Percentiles rank a stretch among this genome's conserved stretches.
Evolutionary conservation across 2,113 vertebrate genomes (phyloP).

Genomic region (Scomber japonicus): DNA sequence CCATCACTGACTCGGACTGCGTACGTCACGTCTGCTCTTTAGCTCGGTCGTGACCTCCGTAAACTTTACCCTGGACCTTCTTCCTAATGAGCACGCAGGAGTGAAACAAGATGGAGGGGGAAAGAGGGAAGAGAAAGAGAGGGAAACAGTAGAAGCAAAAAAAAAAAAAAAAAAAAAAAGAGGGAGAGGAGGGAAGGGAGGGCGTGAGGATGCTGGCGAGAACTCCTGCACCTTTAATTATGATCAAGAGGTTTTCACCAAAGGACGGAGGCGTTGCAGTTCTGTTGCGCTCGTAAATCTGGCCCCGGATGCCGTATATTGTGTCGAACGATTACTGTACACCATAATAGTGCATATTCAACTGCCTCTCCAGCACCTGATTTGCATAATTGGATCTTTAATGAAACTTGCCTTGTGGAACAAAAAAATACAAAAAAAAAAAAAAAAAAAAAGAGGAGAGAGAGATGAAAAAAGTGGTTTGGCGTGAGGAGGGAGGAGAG

Average conservation of each 20-base stretch:
- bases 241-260: conserved; percentile 93
- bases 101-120: conserved; percentile 61
- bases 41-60: conserved; percentile 66
- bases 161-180: not conserved
- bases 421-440: conserved; percentile 74
- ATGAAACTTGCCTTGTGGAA: conserved; percentile 93
- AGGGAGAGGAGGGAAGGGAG: conserved; percentile 11
- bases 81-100: conserved; percentile 64
- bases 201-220: conserved; percentile 80
- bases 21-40: conserved; percentile 67
- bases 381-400: conserved; percentile 98
- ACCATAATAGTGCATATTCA: conserved; percentile 91
- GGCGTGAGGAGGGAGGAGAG: conserved; percentile 16
- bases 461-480: conserved; percentile 58
- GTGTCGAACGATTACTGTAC: conserved; percentile 92
- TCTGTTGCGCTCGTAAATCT: conserved; percentile 93
- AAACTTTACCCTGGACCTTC: conserved; percentile 58
- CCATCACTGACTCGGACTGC: conserved; percentile 28
- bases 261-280: conserved; percentile 91
- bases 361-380: conserved; percentile 90
- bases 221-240: conserved; percentile 96
- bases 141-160: conserved; percentile 18
- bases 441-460: conserved; percentile 6
- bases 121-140: conserved; percentile 36
- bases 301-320: conserved; percentile 89